Evolutionary conservation across 2,113 vertebrate genomes (phyloP), one percentile per base, ranked within the genome.

Genomic region (Riparia riparia): DNA sequence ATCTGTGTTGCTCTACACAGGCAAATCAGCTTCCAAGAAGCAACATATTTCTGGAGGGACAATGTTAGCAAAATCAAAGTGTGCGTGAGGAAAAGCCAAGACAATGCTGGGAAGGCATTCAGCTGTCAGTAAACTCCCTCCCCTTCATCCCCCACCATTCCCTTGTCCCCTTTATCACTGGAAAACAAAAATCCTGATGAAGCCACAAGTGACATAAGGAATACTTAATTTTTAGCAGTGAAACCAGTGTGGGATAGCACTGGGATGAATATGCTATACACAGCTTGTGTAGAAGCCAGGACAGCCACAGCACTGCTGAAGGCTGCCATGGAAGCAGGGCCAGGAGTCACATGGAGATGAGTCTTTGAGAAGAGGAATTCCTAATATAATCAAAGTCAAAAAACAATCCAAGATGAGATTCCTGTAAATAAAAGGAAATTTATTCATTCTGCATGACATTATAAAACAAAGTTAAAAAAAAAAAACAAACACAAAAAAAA

Each of bases 281-380:
- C 28, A 32, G 22, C 32, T 84, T 73, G 53, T 74, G 37, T 7
- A 70, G 60, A 74, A 88, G 42, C 54, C 76, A 78, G 68, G 50
- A 78, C 49, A 60, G 56, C 19, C 72, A 64, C 10, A 3, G 41
- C 3, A 3, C 28, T 61, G 56, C 34, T 89, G 72, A 69, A 71
- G 56, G 14, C 56, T 51, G 69, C 0, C 3, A 29, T 76, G 89
- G 68, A 93, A 89, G 64, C 2, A 1, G 54, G n/a, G 58, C 76
- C 76, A 72, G 58, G 17, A 68, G 63, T 90, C 87, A 90, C 71
- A 93, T 88, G 68, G 47, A 79, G 74, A 95, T 90, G 90, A 96
- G 64, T 93, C 82, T 86, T 82, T 70, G 51, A 78, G 73, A 61
- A 93, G 26, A 91, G 56, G 51, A 1, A 20, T 66, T 88, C 86